phyloP scores from a whole-genome alignment of 2,797 vertebrate species.

The Gymnothorax reevesii region DNA sequence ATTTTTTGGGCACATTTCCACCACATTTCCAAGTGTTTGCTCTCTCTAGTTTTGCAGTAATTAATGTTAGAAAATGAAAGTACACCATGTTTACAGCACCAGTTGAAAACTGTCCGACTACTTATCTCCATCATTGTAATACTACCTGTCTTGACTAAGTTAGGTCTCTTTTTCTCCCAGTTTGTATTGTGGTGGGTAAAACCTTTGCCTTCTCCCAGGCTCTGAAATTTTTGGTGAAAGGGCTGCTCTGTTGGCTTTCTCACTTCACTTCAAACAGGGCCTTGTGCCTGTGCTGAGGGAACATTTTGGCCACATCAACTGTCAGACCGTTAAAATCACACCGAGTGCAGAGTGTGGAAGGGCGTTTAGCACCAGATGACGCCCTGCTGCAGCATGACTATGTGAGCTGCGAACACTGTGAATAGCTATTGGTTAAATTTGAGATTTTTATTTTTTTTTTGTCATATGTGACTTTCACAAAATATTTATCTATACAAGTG shows the following conservation, averaged over 20 bases:
- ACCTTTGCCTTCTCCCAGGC: neutral
- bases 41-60: neutral
- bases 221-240: neutral
- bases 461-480: too few relatives aligned
- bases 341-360: neutral
- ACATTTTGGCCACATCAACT: neutral
- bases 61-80: neutral
- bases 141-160: too few relatives aligned
- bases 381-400: neutral
- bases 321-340: neutral
- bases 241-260: neutral
- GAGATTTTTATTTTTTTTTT: too few relatives aligned
- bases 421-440: neutral
- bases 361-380: neutral
- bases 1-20: neutral
- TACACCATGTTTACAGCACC: neutral
- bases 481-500: too few relatives aligned
- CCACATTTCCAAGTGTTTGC: neutral
- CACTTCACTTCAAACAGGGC: conserved; percentile 1
- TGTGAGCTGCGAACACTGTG: neutral
- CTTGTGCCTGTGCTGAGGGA: neutral
- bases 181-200: neutral
- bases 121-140: too few relatives aligned
- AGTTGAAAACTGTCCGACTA: neutral
- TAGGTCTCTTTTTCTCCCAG: neutral